Evolutionary conservation across 1,140 invertebrate genomes (phyloP).

Genomic region (Aphis gossypii): DNA sequence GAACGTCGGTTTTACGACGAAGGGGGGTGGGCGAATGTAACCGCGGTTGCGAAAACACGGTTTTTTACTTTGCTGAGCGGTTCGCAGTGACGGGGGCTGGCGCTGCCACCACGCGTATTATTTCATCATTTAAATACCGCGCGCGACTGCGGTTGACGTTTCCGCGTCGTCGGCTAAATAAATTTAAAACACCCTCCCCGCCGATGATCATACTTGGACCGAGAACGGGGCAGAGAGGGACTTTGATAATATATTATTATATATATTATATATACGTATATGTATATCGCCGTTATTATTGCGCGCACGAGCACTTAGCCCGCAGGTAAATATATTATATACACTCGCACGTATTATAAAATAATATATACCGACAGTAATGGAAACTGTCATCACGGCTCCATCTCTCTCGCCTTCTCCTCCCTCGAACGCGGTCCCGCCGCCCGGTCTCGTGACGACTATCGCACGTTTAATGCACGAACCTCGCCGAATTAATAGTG

Average conservation of each 20-base stretch:
- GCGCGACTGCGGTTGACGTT: constrained; percentile 39
- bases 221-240: not conserved
- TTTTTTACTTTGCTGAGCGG: constrained; percentile 52
- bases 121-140: constrained; percentile 53
- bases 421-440: not conserved
- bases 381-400: constrained; percentile 40
- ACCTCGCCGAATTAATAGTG: constrained; percentile 12
- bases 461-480: not conserved
- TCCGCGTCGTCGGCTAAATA: constrained; percentile 26
- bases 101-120: not conserved
- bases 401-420: not conserved
- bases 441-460: not conserved
- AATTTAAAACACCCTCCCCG: constrained; percentile 35
- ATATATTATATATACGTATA: not conserved
- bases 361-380: constrained; percentile 35
- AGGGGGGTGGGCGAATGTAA: not conserved
- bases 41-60: constrained; percentile 29
- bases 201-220: not conserved
- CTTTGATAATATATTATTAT: constrained; percentile 1
- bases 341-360: not conserved
- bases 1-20: not conserved
- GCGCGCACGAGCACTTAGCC: not conserved
- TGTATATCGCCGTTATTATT: not conserved
- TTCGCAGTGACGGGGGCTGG: not conserved
- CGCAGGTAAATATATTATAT: constrained; percentile 6